phyloP scores from a whole-genome alignment of 2,888 invertebrate species.

The Margaritifera margaritifera region DNA sequence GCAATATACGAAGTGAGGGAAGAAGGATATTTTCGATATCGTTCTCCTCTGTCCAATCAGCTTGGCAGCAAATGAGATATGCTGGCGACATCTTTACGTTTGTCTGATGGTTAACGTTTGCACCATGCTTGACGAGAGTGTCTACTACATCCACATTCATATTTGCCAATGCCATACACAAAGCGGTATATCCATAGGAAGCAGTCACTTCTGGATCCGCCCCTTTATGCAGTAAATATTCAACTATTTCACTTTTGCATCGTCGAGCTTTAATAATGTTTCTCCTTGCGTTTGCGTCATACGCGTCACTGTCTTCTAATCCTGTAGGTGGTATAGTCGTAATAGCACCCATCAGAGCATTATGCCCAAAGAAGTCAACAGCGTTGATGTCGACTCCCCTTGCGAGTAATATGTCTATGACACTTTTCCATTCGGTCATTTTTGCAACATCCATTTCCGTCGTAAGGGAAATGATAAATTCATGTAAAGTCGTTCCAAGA shows the following conservation, averaged over 20 bases:
- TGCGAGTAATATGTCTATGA: not conserved
- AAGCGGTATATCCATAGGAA: constrained; percentile 5
- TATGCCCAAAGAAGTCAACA: constrained; percentile 4
- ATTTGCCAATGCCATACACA: constrained; percentile 3
- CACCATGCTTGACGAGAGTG: constrained; percentile 3
- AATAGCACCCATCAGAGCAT: constrained; percentile 2
- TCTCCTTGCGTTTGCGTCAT: not conserved
- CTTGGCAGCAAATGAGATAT: constrained; percentile 5
- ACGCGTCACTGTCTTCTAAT: not conserved
- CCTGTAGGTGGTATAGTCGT: not conserved
- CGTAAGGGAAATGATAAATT: not conserved
- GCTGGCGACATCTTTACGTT: constrained; percentile 7
- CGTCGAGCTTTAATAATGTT: not conserved
- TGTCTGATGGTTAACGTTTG: constrained; percentile 4
- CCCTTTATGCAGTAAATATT: constrained; percentile 19
- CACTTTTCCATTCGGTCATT: not conserved
- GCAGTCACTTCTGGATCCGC: constrained; percentile 18
- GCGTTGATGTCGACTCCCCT: not conserved
- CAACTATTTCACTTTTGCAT: constrained; percentile 4
- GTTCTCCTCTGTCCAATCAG: constrained; percentile 1
- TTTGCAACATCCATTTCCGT: not conserved
- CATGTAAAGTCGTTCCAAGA: not conserved
- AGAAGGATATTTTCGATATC: constrained; percentile 6
- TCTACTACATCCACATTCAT: constrained; percentile 9
- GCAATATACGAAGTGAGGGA: constrained; percentile 9